Base-by-base conservation (phyloP, 2,113 vertebrate genomes). In the Silurus meridionalis region DNA sequence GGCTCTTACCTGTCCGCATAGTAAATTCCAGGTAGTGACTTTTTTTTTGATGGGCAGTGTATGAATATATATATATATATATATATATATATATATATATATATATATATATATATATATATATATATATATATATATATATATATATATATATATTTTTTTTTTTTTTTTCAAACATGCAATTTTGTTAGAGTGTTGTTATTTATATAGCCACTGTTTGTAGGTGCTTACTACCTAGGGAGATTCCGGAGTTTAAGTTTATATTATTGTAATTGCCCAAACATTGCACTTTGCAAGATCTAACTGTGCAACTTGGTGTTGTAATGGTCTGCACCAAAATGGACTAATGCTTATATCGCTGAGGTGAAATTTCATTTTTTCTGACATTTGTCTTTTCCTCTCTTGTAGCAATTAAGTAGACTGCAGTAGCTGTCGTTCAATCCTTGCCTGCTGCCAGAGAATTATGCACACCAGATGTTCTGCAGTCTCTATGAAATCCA, bases 381-480 rank as follows among this genome's bases (percentile, higher is more conserved):
- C 37, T 0, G 17, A 48, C n/a, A 57, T 80, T 80, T 80, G 17
- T 80, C 28, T 80, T 37, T 61, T 79, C n/a, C 25, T 14, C 77
- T 37, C 77, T 60, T 80, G 3, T 23, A 80, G 78, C 57, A 61
- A 61, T 80, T 80, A 48, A 48, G 28, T 57, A 80, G 28, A 60
- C 78, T 46, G 25, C 55, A 23, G 78, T 60, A 80, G 55, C 57
- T 80, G 57, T 11, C 25, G 8, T 60, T 80, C 28, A 60, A 3
- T 48, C 19, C 9, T 5, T 80, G 28, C n/a, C 25, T 58, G 25
- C 78, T 61, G 78, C 57, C 78, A 80, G 57, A 46, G 78, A 80
- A 61, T 80, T 61, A 80, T 61, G 23, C 57, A 6, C 78, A 80
- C 78, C 78, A 80, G 57, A 80, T 80, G 78, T 80, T 80, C 78